phyloP scores from a whole-genome alignment of 1,140 invertebrate species.

The Drosophila repleta region DNA sequence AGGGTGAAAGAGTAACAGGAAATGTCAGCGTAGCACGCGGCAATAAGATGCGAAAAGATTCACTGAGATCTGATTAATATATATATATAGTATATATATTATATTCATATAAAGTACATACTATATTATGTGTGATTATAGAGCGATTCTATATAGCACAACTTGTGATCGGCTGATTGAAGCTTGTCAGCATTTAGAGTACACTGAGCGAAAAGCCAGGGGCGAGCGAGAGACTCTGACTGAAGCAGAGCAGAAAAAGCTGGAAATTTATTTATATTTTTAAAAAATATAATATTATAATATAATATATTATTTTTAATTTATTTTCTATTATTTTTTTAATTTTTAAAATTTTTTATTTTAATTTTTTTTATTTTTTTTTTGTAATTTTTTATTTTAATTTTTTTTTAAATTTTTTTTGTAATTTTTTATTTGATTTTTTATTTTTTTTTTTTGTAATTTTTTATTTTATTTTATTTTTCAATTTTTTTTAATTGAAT shows the following conservation, averaged over 20 bases:
- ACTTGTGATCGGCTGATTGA: constrained; percentile 1
- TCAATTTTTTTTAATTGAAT: neutral
- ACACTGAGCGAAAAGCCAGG: constrained; percentile 1
- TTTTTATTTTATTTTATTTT: neutral
- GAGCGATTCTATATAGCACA: neutral
- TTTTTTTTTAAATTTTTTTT: neutral
- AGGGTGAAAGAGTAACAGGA: constrained; percentile 24
- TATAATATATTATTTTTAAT: too few relatives aligned
- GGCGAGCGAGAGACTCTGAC: too few relatives aligned
- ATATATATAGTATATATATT: constrained; percentile 6
- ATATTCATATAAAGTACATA: too few relatives aligned
- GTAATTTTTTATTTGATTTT: too few relatives aligned
- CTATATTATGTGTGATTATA: neutral
- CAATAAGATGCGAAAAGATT: constrained; percentile 2
- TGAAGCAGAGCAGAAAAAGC: too few relatives aligned
- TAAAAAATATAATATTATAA: too few relatives aligned
- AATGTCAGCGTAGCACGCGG: constrained; percentile 34
- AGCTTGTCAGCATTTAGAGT: constrained; percentile 1
- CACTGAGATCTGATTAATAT: constrained; percentile 7
- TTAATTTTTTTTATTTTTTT: neutral
- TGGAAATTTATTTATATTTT: too few relatives aligned
- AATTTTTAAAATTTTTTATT: too few relatives aligned
- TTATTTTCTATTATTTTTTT: too few relatives aligned
- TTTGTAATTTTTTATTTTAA: neutral
- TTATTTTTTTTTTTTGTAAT: neutral